Evolutionary conservation across 2,888 invertebrate genomes (phyloP), one percentile per base, ranked within the genome.

Genomic region (Hylaea fasciaria): DNA sequence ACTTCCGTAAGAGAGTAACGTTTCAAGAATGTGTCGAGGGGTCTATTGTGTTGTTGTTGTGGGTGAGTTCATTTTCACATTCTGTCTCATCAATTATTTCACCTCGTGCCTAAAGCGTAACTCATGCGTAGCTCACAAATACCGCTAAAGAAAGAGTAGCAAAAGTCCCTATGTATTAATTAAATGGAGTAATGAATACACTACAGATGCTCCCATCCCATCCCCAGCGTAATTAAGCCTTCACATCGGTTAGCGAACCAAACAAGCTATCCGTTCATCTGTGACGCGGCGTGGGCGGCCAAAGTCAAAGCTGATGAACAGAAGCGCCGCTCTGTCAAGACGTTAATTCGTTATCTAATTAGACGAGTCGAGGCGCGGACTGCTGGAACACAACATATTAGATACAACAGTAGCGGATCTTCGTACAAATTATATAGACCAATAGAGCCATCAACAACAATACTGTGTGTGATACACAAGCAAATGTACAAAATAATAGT

Each of bases 271-370:
- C 71, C 71, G 71, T 67, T 83, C 48, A 62, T 52, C 61, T 62
- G 56, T 28, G 56, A 52, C 56, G 39, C 29, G n/a, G 37, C 46
- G 61, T 62, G 16, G n/a, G 37, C 47, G 61, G 56, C 61, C 61
- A 52, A 62, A 62, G 78, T 84, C 56, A 64, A 63, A 56, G 63
- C 63, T 80, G 82, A 85, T 83, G 75, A 81, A 81, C 79, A 80
- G 83, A 83, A 85, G 73, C 72, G 72, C 51, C 76, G 77, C 73
- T 71, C 80, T 78, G 78, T 78, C 83, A 83, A 87, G 85, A 86
- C 78, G 87, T 86, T 89, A 89, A 89, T 89, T 90, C 84, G 85
- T 89, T 84, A 90, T 87, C 85, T 87, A 87, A 89, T 89, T 89
- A 89, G 43, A 75, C 66, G 75, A 78, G 77, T 80, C 71, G 50